Base-by-base conservation (phyloP, 2,113 vertebrate species). In the Oenanthe oenanthe region DNA sequence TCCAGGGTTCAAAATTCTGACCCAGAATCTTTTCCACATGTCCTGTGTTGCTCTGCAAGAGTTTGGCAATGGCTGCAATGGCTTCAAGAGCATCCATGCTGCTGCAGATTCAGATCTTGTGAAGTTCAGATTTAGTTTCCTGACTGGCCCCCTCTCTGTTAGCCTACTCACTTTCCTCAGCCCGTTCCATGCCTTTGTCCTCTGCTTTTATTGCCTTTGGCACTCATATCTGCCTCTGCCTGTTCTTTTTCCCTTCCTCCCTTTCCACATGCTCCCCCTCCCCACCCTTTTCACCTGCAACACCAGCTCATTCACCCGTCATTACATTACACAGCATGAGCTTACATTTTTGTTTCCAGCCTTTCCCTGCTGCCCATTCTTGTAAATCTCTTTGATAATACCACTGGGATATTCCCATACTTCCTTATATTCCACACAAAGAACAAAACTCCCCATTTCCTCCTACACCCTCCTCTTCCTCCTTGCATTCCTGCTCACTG, bases 341-440 rank as follows among this genome's bases (percentile, higher is more conserved):
- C 13, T 57, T 91, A 80, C 51, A 14, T 31, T 92, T 95, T 60
- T 57, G 26, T 58, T 72, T 50, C 47, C 62, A 96, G 45, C 34
- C 74, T 79, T 78, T 88, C 66, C 54, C 42, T 4, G 1, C 43
- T 65, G 87, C 45, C 50, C 26, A 2, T 79, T 79, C 72, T 77
- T 85, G 89, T 70, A 87, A 91, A 82, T 70, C 9, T 70, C 50
- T 70, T 40, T 36, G 75, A 76, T 66, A 91, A 88, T 87, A 74
- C 62, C 8, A 6, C 56, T 43, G 75, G 88, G 78, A 71, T 80
- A 88, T 76, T 89, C 89, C 85, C 71, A 62, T 51, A 95, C 85
- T 95, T 97, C 87, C 94, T 94, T 72, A 68, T 85, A 92, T 61
- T 85, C 34, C 34, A 4, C 54, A 73, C 42, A 6, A 76, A 88